Percentiles rank a stretch among this genome's conserved stretches.
These are phyloP conservation scores for Hycleus cichorii DNA, from an alignment of 1,140 invertebrate genomes.

Conservation along the genomic window DNA sequence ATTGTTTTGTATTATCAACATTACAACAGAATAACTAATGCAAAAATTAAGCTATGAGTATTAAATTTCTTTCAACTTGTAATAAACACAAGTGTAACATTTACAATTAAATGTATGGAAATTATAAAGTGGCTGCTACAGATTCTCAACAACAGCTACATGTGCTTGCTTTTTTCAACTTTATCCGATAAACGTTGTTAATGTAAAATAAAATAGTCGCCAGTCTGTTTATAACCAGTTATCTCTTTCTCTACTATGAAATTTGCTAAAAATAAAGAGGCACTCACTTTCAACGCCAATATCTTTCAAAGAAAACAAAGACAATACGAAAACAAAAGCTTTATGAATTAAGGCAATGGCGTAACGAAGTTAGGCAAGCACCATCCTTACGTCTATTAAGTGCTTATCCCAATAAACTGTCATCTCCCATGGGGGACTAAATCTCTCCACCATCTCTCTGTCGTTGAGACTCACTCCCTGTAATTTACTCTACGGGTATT, in stretches of 20 bases:
- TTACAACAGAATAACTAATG: no score
- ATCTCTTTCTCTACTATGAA: not conserved
- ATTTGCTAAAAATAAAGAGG: constrained; percentile 17
- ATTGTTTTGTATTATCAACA: no score
- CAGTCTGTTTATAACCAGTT: not conserved
- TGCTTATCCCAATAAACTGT: constrained; percentile 38
- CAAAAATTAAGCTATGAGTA: no score
- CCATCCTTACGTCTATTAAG: constrained; percentile 31
- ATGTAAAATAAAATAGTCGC: no score
- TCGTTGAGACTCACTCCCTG: constrained; percentile 19
- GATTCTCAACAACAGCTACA: no score
- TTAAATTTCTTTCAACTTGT: no score
- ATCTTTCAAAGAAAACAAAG: constrained; percentile 26
- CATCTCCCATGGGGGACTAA: constrained; percentile 29
- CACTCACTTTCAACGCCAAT: constrained; percentile 28
- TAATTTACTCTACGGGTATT: constrained; percentile 28
- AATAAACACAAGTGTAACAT: no score
- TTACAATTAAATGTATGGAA: no score
- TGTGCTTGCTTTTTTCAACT: no score
- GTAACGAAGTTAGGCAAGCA: constrained; percentile 32
- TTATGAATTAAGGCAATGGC: constrained; percentile 35
- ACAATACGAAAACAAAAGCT: constrained; percentile 31
- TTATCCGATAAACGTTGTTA: no score
- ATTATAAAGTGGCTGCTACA: no score
- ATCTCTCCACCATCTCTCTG: constrained; percentile 16